Percentiles rank a stretch among this genome's conserved stretches.
These are phyloP conservation scores for Xenentodon cancila DNA, from an alignment of 2,797 vertebrate species.

Conservation along the genomic window DNA sequence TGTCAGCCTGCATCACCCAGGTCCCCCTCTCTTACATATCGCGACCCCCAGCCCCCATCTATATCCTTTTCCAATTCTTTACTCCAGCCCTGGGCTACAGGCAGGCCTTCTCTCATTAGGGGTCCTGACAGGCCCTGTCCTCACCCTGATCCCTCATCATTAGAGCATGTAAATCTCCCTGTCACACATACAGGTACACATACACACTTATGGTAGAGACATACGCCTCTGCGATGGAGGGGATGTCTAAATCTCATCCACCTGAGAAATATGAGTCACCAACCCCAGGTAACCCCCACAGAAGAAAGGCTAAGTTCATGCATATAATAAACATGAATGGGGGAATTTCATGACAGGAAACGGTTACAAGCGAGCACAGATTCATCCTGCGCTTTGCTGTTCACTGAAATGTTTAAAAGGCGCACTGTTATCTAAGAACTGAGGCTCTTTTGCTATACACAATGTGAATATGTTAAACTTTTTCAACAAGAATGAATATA, in stretches of 20 bases:
- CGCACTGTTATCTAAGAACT: neutral
- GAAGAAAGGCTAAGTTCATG: conserved; percentile 36
- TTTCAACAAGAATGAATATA: conserved; percentile 21
- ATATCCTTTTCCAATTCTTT: conserved; percentile 61
- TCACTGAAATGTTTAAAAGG: conserved; percentile 22
- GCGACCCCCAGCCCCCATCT: conserved; percentile 44
- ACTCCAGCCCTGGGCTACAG: conserved; percentile 68
- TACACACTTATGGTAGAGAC: conserved; percentile 47
- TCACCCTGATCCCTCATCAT: conserved; percentile 83
- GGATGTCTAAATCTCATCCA: conserved; percentile 36
- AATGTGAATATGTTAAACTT: conserved; percentile 3
- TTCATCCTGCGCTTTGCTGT: neutral
- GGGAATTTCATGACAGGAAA: conserved; percentile 26
- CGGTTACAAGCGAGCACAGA: conserved; percentile 22
- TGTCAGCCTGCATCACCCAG: conserved; percentile 68
- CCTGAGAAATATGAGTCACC: conserved; percentile 59
- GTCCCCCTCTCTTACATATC: conserved; percentile 26
- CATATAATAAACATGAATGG: conserved; percentile 36
- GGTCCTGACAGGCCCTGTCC: conserved; percentile 80
- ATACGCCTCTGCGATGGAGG: conserved; percentile 23
- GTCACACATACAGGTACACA: conserved; percentile 68
- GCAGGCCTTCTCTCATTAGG: conserved; percentile 78
- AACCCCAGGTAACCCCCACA: conserved; percentile 31
- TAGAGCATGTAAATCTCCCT: conserved; percentile 85
- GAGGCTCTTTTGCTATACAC: neutral